Percentiles rank a stretch among this genome's conserved stretches.
phyloP scores from a whole-genome alignment of 2,888 invertebrate species.

The Oxycera nigricornis region DNA sequence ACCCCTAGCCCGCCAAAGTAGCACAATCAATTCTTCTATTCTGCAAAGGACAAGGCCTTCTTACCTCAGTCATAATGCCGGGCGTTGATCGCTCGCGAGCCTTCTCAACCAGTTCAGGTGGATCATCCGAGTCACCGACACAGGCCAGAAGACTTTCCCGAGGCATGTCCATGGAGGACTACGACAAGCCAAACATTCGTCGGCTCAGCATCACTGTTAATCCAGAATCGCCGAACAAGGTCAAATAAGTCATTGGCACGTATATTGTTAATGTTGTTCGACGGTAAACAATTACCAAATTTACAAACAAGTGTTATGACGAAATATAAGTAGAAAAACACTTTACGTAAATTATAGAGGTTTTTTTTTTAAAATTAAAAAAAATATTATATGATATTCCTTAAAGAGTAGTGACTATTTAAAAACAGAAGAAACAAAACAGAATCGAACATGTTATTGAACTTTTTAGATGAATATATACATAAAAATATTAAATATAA shows the following conservation, averaged over 20 bases:
- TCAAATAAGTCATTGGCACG: constrained; percentile 50
- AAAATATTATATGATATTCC: constrained; percentile 30
- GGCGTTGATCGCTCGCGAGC: constrained; percentile 77
- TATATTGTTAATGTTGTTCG: constrained; percentile 5
- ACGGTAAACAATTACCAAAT: constrained; percentile 11
- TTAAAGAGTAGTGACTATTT: constrained; percentile 36
- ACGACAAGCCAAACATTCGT: constrained; percentile 80
- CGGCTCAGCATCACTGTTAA: constrained; percentile 71
- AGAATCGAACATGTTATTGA: constrained; percentile 27
- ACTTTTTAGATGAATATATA: constrained; percentile 33
- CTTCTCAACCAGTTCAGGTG: constrained; percentile 65
- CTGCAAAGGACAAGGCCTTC: constrained; percentile 85
- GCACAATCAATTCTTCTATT: constrained; percentile 86
- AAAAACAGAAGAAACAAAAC: constrained; percentile 13
- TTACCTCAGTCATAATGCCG: constrained; percentile 82
- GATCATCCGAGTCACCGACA: constrained; percentile 61
- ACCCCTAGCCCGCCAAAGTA: constrained; percentile 88
- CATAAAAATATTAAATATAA: constrained; percentile 8
- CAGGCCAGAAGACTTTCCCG: constrained; percentile 63
- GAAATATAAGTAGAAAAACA: constrained; percentile 10
- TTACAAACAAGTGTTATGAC: not conserved
- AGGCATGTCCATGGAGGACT: constrained; percentile 82
- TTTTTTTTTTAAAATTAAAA: constrained; percentile 24
- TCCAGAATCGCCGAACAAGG: constrained; percentile 70
- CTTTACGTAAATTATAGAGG: constrained; percentile 14